Conservation (phyloP, 37 sponge, comb jelly and placozoan genomes). For the Aphrocallistes beatrix region DNA sequence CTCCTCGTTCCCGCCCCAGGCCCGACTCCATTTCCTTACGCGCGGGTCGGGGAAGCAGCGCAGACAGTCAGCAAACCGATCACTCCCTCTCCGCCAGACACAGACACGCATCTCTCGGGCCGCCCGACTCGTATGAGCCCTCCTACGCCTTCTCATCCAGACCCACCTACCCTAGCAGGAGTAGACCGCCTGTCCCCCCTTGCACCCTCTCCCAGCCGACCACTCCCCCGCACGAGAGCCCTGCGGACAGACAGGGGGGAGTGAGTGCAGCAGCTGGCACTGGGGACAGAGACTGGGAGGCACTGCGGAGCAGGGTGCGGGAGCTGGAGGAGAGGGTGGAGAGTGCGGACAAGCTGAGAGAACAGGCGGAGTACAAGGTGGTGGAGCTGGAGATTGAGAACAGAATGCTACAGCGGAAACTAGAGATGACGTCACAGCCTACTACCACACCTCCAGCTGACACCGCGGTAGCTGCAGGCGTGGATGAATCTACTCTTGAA, state of each 20-base stretch:
- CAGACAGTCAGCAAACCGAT: not conserved
- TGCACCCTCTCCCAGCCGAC: not conserved
- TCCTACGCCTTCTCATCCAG: not conserved
- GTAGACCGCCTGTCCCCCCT: not conserved
- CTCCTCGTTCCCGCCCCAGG: not conserved
- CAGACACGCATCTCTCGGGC: not conserved
- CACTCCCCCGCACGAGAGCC: not conserved
- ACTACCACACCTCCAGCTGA: not conserved
- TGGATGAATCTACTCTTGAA: conserved; percentile 31
- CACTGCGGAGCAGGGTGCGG: not conserved
- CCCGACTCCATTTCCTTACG: not conserved
- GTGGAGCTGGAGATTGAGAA: conserved; percentile 21
- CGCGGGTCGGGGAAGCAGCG: no score
- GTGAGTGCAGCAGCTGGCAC: not conserved
- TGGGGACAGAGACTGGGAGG: not conserved
- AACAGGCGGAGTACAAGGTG: conserved; percentile 12
- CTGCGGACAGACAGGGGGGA: not conserved
- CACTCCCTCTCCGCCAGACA: not conserved
- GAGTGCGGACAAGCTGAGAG: conserved; percentile 15
- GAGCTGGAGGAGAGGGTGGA: not conserved
- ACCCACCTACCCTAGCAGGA: not conserved
- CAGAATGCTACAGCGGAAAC: not conserved
- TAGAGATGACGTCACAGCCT: not conserved
- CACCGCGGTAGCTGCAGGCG: not conserved
- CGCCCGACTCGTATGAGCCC: not conserved